Evolutionary conservation across 2,888 invertebrate species (phyloP), one percentile per base, ranked within the genome.

Genomic region (Mythimna lalbum): DNA sequence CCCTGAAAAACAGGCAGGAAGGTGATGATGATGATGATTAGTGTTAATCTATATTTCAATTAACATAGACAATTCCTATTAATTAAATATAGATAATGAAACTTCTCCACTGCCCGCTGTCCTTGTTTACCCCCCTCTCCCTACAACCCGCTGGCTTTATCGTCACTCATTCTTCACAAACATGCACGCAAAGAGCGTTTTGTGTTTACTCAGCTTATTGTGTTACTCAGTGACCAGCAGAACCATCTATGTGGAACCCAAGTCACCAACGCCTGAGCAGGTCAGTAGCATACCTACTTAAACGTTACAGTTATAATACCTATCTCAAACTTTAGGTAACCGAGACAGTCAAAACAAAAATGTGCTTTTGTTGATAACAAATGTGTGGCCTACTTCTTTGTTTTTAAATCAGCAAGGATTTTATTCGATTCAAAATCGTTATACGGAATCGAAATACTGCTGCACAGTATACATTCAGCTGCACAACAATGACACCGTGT

Each of bases 221-320:
- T 76, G 76, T 33, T 69, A 84, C 59, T 80, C 76, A 21, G 93
- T 88, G 69, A 77, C 77, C 50, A 87, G 90, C 60, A 86, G 82
- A 72, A 93, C 93, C 4, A 90, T 94, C 71, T 94, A 89, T 81
- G 75, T 92, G 82, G 93, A 94, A 76, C 80, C 91, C 31, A 89
- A 89, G 57, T 70, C 87, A 2, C 92, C 92, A 56, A 90, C 92
- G 2, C 47, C 50, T 12, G 92, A 93, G 69, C 92, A 94, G 94
- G 94, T 94, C 81, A 90, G 93, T 72, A 73, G 63, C 70, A 57
- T 50, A 27, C 9, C 33, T n/a, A 68, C 17, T 43, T 43, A 43
- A 17, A 17, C 43, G 36, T 10, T 17, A 21, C 9, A 23, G 19
- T 43, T 5, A 17, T 49, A 27, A 4, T 27, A 27, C 27, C 27